Conservation (phyloP, 2,888 invertebrate species). For the Pardosa pseudoannulata region DNA sequence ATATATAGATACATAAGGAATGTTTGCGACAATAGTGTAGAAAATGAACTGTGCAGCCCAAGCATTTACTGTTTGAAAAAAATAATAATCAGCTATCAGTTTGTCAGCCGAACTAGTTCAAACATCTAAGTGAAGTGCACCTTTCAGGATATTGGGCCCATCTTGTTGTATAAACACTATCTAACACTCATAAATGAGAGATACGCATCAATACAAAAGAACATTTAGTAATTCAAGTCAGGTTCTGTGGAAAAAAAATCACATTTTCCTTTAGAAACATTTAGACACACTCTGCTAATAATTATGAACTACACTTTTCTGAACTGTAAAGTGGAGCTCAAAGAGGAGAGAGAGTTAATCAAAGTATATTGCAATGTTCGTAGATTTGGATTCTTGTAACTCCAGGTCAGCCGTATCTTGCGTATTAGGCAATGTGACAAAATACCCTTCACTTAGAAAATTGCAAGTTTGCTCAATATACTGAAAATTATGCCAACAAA, state of each 20-base stretch:
- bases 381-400: neutral
- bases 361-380: neutral
- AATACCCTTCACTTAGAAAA: slow-evolving; percentile 44
- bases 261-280: slow-evolving; percentile 39
- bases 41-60: slow-evolving; percentile 59
- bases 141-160: slow-evolving; percentile 69
- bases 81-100: slow-evolving; percentile 38
- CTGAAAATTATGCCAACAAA: slow-evolving; percentile 51
- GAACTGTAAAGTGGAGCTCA: slow-evolving; percentile 20
- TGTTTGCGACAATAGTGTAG: slow-evolving; percentile 28
- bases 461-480: slow-evolving; percentile 35
- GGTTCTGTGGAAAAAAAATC: slow-evolving; percentile 44
- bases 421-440: slow-evolving; percentile 1
- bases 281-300: slow-evolving; percentile 37
- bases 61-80: slow-evolving; percentile 39
- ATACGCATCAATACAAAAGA: slow-evolving; percentile 63
- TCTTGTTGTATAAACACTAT: slow-evolving; percentile 64
- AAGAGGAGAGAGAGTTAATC: no score
- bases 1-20: slow-evolving; percentile 53
- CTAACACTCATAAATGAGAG: slow-evolving; percentile 66
- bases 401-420: slow-evolving; percentile 4
- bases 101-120: slow-evolving; percentile 53
- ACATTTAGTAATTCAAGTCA: slow-evolving; percentile 39
- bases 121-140: slow-evolving; percentile 70
- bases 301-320: slow-evolving; percentile 50